Base-by-base conservation (phyloP, 2,797 vertebrate genomes). In the Microcaecilia unicolor region DNA sequence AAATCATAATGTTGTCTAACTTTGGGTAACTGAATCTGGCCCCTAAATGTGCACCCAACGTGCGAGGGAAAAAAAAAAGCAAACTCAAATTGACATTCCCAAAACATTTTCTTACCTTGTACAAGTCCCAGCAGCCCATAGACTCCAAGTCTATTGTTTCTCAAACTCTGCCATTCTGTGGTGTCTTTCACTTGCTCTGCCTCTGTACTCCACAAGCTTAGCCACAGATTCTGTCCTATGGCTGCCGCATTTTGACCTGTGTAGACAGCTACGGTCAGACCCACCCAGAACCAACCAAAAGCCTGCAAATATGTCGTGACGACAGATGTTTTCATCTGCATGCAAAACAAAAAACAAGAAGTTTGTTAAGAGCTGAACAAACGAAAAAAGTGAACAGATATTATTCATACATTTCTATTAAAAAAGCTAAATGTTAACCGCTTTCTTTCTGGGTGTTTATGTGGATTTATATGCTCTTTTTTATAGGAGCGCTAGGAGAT, bases 211-310 rank as follows among this genome's bases (percentile, higher is more conserved):
- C 71, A 78, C 18, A 35, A 27, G 15, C 65, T 67, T 23, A 81
- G 72, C 66, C 76, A 70, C 1, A 70, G 42, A 25, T 74, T 74
- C 34, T 80, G 67, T 20, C 62, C 65, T 28, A 70, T 32, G 14
- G 55, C 41, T 39, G 61, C 18, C 22, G 57, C 50, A 30, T 75
- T 80, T 51, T 80, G 65, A 20, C 68, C 62, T 15, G 69, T 2
- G 14, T 56, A 70, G 34, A 56, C 52, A 35, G 32, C 39, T 37
- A 67, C 6, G 10, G 34, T 51, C 15, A 80, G 45, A 33, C 49
- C 55, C 4, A 68, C 46, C 65, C 72, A 76, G 25, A 1, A 20
- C 54, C 69, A 80, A n/a, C 44, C 11, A 3, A 76, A 80, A 4
- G 64, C 55, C 20, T 54, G 40, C 5, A 80, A 45, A 28, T 78